phyloP scores from a whole-genome alignment of 2,888 invertebrate genomes.

The Charanyca ferruginea region DNA sequence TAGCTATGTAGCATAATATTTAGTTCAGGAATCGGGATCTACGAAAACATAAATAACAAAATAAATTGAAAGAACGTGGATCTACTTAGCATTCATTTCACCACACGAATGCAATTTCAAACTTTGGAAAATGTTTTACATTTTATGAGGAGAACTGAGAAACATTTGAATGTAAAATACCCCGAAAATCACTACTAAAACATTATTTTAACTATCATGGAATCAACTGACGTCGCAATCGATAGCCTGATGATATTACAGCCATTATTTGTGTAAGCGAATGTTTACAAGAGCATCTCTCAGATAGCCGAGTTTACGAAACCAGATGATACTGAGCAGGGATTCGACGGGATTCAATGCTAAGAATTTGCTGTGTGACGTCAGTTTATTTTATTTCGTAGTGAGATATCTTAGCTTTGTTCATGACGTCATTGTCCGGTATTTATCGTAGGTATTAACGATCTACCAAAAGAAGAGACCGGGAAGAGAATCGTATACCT shows the following conservation, averaged over 20 bases:
- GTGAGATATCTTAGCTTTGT: constrained; percentile 27
- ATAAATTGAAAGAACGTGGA: constrained; percentile 18
- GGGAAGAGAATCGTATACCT: neutral
- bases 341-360: constrained; percentile 55
- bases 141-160: constrained; percentile 21
- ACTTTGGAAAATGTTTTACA: constrained; percentile 31
- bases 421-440: constrained; percentile 27
- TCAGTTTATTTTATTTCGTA: constrained; percentile 47
- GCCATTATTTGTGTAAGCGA: constrained; percentile 62
- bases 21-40: constrained; percentile 10
- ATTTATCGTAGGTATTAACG: constrained; percentile 26
- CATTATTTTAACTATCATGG: constrained; percentile 24
- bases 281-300: constrained; percentile 65
- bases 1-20: constrained; percentile 29
- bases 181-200: constrained; percentile 28
- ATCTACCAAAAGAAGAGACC: neutral
- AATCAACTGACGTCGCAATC: constrained; percentile 24
- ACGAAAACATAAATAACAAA: constrained; percentile 10
- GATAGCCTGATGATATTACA: constrained; percentile 59
- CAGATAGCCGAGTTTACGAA: constrained; percentile 63
- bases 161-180: constrained; percentile 19
- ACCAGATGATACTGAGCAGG: constrained; percentile 66
- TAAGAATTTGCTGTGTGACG: constrained; percentile 45
- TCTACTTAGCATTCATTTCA: constrained; percentile 16
- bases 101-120: constrained; percentile 23